Conservation (phyloP, 2,888 invertebrate genomes). For the Rhingia campestris region DNA sequence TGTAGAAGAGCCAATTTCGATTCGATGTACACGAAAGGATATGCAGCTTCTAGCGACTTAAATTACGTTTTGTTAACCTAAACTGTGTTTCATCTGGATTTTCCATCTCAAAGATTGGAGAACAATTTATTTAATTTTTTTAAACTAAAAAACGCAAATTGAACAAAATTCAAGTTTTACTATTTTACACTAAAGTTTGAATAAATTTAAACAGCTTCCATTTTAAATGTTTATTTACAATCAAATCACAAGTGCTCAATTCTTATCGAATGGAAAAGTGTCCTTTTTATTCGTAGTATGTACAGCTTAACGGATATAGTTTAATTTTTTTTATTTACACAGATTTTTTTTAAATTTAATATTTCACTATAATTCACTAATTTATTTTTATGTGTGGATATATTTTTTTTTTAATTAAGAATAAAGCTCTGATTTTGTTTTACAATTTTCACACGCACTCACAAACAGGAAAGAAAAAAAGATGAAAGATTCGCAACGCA, state of each 20-base stretch:
- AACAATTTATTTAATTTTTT: constrained; percentile 21
- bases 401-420: constrained; percentile 42
- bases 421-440: constrained; percentile 56
- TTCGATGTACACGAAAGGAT: constrained; percentile 70
- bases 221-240: constrained; percentile 75
- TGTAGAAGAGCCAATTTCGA: constrained; percentile 69
- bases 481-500: constrained; percentile 45
- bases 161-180: background rate
- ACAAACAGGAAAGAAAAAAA: constrained; percentile 26
- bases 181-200: constrained; percentile 36
- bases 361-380: constrained; percentile 42
- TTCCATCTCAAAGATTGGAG: constrained; percentile 50
- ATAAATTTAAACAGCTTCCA: background rate
- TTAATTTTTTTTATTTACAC: constrained; percentile 48
- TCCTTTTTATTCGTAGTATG: constrained; percentile 70
- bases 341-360: constrained; percentile 25
- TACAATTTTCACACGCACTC: constrained; percentile 51
- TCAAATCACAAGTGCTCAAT: constrained; percentile 78
- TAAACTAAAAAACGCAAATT: too few relatives aligned
- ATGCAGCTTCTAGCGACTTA: constrained; percentile 69
- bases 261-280: constrained; percentile 70
- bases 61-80: constrained; percentile 74
- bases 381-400: background rate
- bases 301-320: constrained; percentile 73
- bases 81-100: constrained; percentile 71